Conservation (phyloP, 2,113 vertebrate species). For the Hemichromis elongatus region DNA sequence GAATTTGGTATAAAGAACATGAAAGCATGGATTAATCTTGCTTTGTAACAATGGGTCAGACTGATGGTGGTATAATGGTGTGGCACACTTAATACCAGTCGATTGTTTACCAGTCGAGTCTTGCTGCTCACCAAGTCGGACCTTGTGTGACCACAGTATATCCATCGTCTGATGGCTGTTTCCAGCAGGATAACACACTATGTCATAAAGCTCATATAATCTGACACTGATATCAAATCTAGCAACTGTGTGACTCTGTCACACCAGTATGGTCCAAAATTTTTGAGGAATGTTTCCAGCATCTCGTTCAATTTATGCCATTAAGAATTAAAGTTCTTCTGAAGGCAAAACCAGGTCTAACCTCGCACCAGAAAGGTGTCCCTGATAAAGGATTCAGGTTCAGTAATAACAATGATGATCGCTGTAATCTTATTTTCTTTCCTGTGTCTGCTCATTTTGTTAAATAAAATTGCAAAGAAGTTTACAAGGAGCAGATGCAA, state of each 20-base stretch:
- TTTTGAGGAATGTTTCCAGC: neutral
- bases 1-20: neutral
- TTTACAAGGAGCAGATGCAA: neutral
- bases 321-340: neutral
- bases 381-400: neutral
- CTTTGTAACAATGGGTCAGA: neutral
- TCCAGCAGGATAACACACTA: neutral
- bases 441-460: neutral
- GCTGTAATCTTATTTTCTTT: neutral
- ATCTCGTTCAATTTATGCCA: neutral
- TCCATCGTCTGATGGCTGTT: neutral
- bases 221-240: neutral
- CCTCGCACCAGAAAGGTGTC: neutral
- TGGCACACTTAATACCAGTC: neutral
- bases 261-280: neutral
- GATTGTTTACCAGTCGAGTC: neutral
- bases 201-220: neutral
- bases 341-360: neutral
- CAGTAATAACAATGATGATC: neutral
- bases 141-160: neutral
- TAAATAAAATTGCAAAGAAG: neutral
- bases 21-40: neutral
- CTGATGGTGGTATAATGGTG: neutral
- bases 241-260: neutral
- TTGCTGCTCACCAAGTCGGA: neutral